Percentiles rank a stretch among this genome's conserved stretches.
These are phyloP conservation scores for Patiria miniata DNA, from an alignment of 35 echinoderm and acorn worm genomes.

Conservation along the genomic window DNA sequence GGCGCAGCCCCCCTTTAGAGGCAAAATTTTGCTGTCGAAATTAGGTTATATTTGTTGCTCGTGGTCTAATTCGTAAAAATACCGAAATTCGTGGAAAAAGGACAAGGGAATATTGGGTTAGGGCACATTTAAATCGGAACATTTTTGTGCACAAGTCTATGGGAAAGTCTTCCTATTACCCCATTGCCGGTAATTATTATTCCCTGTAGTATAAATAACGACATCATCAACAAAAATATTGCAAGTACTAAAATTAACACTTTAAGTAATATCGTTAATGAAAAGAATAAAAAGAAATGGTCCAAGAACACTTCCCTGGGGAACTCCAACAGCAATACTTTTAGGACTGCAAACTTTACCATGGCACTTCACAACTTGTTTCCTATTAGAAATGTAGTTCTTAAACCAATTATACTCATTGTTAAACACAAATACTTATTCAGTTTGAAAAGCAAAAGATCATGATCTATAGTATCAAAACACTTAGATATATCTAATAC, in stretches of 20 bases:
- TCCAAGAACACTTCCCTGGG: slow-evolving; percentile 6
- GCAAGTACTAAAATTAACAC: background rate
- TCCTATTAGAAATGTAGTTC: no score
- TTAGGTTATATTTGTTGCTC: no score
- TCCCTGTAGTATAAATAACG: slow-evolving; percentile 1
- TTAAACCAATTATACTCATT: slow-evolving; percentile 8
- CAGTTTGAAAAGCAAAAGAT: background rate
- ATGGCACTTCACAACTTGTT: background rate
- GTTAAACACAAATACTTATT: slow-evolving; percentile 1
- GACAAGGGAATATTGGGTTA: no score
- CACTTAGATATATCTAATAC: slow-evolving; percentile 33
- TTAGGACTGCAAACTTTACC: background rate
- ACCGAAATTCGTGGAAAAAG: no score
- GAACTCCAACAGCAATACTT: background rate
- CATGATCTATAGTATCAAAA: slow-evolving; percentile 42
- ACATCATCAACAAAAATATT: slow-evolving; percentile 42
- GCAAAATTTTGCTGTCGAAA: no score
- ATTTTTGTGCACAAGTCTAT: no score
- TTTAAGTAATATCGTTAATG: slow-evolving; percentile 47
- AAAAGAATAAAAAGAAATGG: slow-evolving; percentile 29
- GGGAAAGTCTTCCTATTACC: no score
- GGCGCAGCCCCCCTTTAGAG: no score
- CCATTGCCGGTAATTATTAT: no score
- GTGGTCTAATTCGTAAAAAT: no score
- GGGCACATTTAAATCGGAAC: no score